Percentiles rank a stretch among this genome's conserved stretches.
These are phyloP conservation scores for Andrena fulva DNA, from an alignment of 2,888 invertebrate species.

Conservation along the genomic window DNA sequence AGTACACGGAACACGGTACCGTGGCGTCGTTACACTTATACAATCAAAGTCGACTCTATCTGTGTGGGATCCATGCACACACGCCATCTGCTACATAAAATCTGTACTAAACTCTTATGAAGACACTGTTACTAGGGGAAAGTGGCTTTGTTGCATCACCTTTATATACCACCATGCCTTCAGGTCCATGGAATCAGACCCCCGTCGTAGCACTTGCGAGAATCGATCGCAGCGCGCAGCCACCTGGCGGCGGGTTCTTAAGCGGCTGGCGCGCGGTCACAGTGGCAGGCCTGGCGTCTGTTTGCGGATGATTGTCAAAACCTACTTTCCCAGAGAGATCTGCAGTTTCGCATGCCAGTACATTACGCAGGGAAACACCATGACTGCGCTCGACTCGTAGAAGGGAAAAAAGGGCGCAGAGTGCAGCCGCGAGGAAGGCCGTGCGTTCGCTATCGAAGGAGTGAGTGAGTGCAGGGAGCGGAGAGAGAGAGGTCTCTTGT, in stretches of 20 bases:
- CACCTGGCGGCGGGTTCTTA: not conserved
- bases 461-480: constrained; percentile 61
- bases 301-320: constrained; percentile 83
- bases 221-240: not conserved
- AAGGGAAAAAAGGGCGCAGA: constrained; percentile 41
- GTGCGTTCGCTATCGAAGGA: constrained; percentile 49
- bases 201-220: not conserved
- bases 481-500: constrained; percentile 53
- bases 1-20: too few relatives aligned
- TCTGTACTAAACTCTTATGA: too few relatives aligned
- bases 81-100: too few relatives aligned
- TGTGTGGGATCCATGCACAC: too few relatives aligned
- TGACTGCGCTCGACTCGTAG: constrained; percentile 57
- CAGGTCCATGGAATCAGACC: too few relatives aligned
- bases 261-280: not conserved
- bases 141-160: too few relatives aligned
- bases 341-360: constrained; percentile 59
- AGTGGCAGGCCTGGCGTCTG: constrained; percentile 76
- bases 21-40: too few relatives aligned
- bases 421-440: constrained; percentile 48
- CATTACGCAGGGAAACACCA: constrained; percentile 60
- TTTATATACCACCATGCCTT: too few relatives aligned
- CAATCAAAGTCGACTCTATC: too few relatives aligned
- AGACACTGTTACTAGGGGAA: too few relatives aligned
- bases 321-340: constrained; percentile 75